Base-by-base conservation (phyloP, 92 coral and sea anemone species). In the Metridium senile region DNA sequence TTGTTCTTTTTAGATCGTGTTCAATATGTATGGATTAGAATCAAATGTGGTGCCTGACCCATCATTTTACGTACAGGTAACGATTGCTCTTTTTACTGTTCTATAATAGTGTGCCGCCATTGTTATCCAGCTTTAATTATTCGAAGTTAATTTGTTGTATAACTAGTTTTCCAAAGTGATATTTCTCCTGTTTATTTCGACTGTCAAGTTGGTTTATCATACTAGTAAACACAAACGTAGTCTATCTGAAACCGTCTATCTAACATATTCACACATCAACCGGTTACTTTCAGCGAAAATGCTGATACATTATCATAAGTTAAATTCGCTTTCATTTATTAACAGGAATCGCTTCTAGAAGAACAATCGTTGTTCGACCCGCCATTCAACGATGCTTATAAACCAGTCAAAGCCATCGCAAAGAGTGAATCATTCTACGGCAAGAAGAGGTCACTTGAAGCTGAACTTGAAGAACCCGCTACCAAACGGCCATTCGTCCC, bases 11-110 rank as follows among this genome's bases (percentile, higher is more conserved):
- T 26, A 59, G 66, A 39, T 67, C 67, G 32, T 46, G 82, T 57
- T 77, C 58, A 87, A 54, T 33, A 92, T 92, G 97, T 92, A 89
- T 81, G 91, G 97, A 22, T 79, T 90, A 47, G 97, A 92, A 65
- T 86, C 88, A 47, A 92, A 92, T 62, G 99, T 96, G 32, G 99
- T 96, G 0, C 99, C 99, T 9, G 99, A 96, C 58, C 91, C 99
- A 11, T 88, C 97, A 9, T 91, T 96, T 1, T 96, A 96, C 75
- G 93, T 93, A 19, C 99, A 96, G 74, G 99, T 96, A 85, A 82
- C 93, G 75, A 52, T 8, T 75, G 52, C 46, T 22, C 43, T 25
- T 58, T 25, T 35, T 29, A 52, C 35, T 54, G 19, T 11, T 53
- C 43, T 8, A 27, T 74, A 53, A 33, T 58, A 32, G 11, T 21